Base-by-base conservation (phyloP, 2,888 invertebrate species). In the Drosophila neonasuta region DNA sequence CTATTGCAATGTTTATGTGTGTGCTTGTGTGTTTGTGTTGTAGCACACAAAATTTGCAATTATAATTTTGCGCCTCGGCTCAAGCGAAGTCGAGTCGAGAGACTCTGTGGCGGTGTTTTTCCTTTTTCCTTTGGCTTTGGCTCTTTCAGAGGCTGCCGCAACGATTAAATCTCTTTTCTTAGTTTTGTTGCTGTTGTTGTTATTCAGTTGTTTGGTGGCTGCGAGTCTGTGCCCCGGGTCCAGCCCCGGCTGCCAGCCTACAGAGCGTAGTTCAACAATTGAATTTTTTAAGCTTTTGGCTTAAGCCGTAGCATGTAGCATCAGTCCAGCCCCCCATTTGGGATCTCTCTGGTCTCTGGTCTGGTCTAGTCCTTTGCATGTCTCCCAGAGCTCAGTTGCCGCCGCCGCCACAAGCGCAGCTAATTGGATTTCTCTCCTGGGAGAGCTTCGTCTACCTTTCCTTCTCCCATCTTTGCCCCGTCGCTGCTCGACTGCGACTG, bases 341-440 rank as follows among this genome's bases (percentile, higher is more conserved):
- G 62, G 41, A 46, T 44, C 55, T 54, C 48, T 61, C 62, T 24
- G 6, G 24, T 24, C 24, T 24, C 1, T 24, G 24, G 24, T 24
- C 24, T 24, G 24, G 24, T 24, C 24, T 70, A 61, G 73, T 76
- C 86, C 83, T 88, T 87, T 88, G 87, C 88, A 88, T 87, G 87
- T 80, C 71, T 77, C 74, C 66, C 87, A 44, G 80, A 78, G 58
- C 13, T 44, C 44, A 55, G 54, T 55, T 68, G 80, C 83, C 80
- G 24, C 83, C 80, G 24, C 24, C 24, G 85, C 86, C 85, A 80
- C 82, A 79, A 85, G 85, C 86, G 82, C 79, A 79, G 81, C 89
- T 88, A 89, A 88, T 89, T 88, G 89, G 89, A 89, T 88, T 88
- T 89, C 87, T 85, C 89, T 88, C 85, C 84, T 77, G 82, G 82